Percentiles rank a stretch among this genome's conserved stretches.
Conservation (phyloP, 2,888 invertebrate genomes). For the Dione vanillae region DNA sequence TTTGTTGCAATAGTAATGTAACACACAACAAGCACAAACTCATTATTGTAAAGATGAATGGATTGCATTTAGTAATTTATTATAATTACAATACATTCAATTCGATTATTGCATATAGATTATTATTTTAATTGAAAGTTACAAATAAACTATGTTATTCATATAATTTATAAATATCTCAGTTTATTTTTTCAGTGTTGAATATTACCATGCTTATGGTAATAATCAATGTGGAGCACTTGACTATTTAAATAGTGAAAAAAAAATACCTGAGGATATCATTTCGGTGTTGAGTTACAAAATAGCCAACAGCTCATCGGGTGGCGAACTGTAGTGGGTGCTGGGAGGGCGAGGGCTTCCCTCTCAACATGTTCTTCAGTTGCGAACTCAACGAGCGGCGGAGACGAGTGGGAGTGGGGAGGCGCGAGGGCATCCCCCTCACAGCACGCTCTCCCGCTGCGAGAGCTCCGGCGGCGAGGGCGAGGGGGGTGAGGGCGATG, state of each 20-base stretch:
- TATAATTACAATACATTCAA: neutral
- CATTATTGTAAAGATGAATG: neutral
- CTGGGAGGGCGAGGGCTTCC: neutral
- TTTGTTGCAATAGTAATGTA: slow-evolving; percentile 1
- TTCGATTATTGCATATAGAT: no score
- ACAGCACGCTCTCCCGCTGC: slow-evolving; percentile 90
- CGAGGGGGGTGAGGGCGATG: slow-evolving; percentile 7
- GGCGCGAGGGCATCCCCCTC: neutral
- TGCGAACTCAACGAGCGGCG: neutral
- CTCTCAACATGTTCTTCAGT: neutral
- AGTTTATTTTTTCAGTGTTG: neutral
- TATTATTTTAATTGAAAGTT: no score
- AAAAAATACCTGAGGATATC: neutral
- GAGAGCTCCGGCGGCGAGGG: slow-evolving; percentile 61
- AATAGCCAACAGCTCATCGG: slow-evolving; percentile 21
- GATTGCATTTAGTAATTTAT: neutral
- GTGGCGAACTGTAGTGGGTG: slow-evolving; percentile 1
- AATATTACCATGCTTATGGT: no score
- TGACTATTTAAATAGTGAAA: slow-evolving; percentile 16
- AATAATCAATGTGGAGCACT: neutral
- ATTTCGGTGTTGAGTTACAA: neutral
- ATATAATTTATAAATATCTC: neutral
- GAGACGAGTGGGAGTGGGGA: neutral
- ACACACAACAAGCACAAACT: neutral
- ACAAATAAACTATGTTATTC: no score